Evolutionary conservation across 2,888 invertebrate species (phyloP).

Genomic region (Cosmorhoe ocellata): DNA sequence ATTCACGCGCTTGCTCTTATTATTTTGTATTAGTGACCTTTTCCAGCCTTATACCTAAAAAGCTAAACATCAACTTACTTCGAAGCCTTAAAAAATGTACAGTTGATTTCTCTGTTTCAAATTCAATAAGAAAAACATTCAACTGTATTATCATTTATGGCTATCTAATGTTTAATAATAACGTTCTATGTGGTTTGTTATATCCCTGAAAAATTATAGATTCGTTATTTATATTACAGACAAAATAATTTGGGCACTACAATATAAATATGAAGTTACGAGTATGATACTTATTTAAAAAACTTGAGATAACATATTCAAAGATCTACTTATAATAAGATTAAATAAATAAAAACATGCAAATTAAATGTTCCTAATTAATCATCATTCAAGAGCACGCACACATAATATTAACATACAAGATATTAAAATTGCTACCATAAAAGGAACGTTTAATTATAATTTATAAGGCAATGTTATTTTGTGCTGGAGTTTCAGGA

Average conservation of each 20-base stretch:
- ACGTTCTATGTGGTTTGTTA: background rate
- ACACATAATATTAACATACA: slow-evolving; percentile 6
- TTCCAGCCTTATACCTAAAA: slow-evolving; percentile 3
- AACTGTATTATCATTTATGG: background rate
- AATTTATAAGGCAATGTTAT: slow-evolving; percentile 21
- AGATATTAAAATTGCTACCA: slow-evolving; percentile 15
- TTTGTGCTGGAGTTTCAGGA: slow-evolving; percentile 29
- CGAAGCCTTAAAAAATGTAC: background rate
- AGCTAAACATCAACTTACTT: background rate
- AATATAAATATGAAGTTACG: background rate
- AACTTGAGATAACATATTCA: slow-evolving; percentile 1
- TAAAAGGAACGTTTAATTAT: slow-evolving; percentile 29
- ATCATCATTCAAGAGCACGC: slow-evolving; percentile 15
- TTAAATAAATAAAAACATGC: slow-evolving; percentile 19
- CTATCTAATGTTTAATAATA: slow-evolving; percentile 1
- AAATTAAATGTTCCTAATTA: background rate
- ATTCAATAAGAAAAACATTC: background rate
- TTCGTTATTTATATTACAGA: slow-evolving; percentile 9
- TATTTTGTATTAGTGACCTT: background rate
- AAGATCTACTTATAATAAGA: slow-evolving; percentile 8
- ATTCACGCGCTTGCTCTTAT: slow-evolving; percentile 2
- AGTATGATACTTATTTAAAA: background rate
- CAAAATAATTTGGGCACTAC: slow-evolving; percentile 4
- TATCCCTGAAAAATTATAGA: slow-evolving; percentile 2
- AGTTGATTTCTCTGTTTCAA: background rate